Evolutionary conservation across 2,888 invertebrate species (phyloP).

Genomic region (Apamea monoglypha): DNA sequence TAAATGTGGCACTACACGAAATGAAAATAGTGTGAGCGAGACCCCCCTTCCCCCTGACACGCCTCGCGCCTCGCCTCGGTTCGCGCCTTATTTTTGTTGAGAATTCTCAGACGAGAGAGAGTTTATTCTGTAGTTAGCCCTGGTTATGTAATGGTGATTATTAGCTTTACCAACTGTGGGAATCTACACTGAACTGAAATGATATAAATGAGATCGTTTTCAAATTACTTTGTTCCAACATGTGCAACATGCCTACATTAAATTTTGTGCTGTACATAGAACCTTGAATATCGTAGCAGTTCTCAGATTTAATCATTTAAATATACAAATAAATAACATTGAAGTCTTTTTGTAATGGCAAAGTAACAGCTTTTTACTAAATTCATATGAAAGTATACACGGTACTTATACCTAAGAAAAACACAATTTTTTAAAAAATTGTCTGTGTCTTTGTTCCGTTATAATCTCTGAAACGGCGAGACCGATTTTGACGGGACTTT

Average conservation of each 20-base stretch:
- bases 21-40: constrained; percentile 87
- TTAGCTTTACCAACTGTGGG: constrained; percentile 23
- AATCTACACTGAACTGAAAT: background rate
- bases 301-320: background rate
- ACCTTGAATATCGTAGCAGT: background rate
- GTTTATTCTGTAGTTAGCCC: constrained; percentile 59
- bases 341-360: background rate
- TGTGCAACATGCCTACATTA: background rate
- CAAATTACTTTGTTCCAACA: background rate
- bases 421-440: background rate
- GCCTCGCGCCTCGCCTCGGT: constrained; percentile 46
- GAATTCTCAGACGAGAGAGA: constrained; percentile 70
- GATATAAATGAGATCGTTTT: too few relatives aligned
- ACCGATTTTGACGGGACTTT: background rate
- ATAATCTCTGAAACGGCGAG: background rate
- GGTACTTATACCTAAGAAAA: too few relatives aligned
- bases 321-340: background rate
- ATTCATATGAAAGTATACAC: too few relatives aligned
- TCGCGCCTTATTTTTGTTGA: constrained; percentile 79
- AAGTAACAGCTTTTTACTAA: background rate
- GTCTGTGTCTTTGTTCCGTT: background rate
- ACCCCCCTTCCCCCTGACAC: constrained; percentile 48
- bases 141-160: constrained; percentile 42
- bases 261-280: background rate
- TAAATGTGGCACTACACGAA: constrained; percentile 90